These are phyloP conservation scores for Grallaria varia DNA, from an alignment of 2,113 vertebrate genomes.

Conservation along the genomic window DNA sequence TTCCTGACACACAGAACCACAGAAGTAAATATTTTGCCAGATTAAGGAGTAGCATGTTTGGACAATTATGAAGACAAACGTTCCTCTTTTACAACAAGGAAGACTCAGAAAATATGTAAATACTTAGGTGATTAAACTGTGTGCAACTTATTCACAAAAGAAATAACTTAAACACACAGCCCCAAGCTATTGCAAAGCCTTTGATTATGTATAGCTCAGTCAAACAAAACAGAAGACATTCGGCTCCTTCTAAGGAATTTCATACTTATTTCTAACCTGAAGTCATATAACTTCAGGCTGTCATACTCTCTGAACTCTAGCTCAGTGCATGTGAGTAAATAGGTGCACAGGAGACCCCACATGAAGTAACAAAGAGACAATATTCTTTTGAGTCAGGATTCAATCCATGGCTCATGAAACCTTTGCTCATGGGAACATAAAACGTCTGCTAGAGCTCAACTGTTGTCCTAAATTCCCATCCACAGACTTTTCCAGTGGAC, in stretches of 20 bases:
- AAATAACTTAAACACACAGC: slow-evolving; percentile 6
- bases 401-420: neutral
- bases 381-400: neutral
- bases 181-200: neutral
- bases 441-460: neutral
- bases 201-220: neutral
- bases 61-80: slow-evolving; percentile 37
- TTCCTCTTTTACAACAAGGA: slow-evolving; percentile 26
- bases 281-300: neutral
- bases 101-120: slow-evolving; percentile 57
- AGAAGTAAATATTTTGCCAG: slow-evolving; percentile 35
- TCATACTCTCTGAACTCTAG: slow-evolving; percentile 17
- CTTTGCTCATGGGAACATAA: neutral
- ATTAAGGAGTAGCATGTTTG: slow-evolving; percentile 53
- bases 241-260: neutral
- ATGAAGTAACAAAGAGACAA: neutral
- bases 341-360: neutral
- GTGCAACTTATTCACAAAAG: neutral
- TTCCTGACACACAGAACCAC: slow-evolving; percentile 30
- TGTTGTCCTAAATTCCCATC: neutral
- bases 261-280: neutral
- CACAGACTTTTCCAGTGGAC: neutral
- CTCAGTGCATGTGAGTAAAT: neutral
- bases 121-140: slow-evolving; percentile 18
- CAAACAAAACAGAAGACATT: neutral